Conservation (phyloP, 2,797 vertebrate species). For the Pampus argenteus region DNA sequence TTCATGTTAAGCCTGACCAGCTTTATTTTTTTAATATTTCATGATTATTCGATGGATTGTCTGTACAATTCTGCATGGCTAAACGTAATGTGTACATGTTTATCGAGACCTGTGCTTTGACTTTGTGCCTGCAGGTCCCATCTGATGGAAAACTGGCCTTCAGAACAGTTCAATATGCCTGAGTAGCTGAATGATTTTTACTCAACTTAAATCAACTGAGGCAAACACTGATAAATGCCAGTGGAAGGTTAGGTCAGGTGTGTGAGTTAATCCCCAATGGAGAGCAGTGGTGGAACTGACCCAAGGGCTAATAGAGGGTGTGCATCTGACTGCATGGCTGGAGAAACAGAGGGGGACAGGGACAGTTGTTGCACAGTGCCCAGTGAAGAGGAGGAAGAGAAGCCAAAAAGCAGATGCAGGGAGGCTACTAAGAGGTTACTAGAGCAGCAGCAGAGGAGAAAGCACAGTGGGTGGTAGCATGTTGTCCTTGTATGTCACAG, state of each 20-base stretch:
- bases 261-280: slow-evolving; percentile 71
- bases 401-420: slow-evolving; percentile 70
- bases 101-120: slow-evolving; percentile 18
- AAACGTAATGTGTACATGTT: not conserved
- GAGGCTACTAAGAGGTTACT: slow-evolving; percentile 72
- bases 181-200: slow-evolving; percentile 70
- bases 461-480: slow-evolving; percentile 69
- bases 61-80: slow-evolving; percentile 38
- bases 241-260: slow-evolving; percentile 75
- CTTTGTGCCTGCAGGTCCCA: slow-evolving; percentile 31
- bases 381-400: slow-evolving; percentile 46
- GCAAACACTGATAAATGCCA: slow-evolving; percentile 76
- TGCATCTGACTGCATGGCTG: slow-evolving; percentile 61
- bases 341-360: slow-evolving; percentile 40
- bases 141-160: slow-evolving; percentile 65
- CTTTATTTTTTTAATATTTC: slow-evolving; percentile 20
- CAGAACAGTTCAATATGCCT: slow-evolving; percentile 63
- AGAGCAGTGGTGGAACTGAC: slow-evolving; percentile 68
- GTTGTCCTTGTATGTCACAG: slow-evolving; percentile 82
- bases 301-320: slow-evolving; percentile 64
- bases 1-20: slow-evolving; percentile 28
- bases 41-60: slow-evolving; percentile 11
- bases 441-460: slow-evolving; percentile 62
- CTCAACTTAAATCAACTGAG: slow-evolving; percentile 69
- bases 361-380: slow-evolving; percentile 41